phyloP scores from a whole-genome alignment of 2,113 vertebrate genomes.

The Oxyura jamaicensis region DNA sequence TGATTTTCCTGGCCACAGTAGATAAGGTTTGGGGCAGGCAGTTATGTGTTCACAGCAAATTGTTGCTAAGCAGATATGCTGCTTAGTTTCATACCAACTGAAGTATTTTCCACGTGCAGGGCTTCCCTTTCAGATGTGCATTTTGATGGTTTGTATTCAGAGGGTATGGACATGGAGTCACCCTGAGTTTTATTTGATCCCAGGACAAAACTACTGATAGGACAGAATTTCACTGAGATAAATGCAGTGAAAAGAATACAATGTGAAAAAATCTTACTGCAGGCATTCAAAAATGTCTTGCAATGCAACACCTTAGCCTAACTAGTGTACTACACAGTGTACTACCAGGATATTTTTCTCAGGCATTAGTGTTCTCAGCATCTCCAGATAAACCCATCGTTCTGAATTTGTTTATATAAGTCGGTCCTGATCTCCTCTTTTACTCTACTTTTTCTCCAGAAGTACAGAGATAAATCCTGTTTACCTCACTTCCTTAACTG shows the following conservation, averaged over 20 bases:
- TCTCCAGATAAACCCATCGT: neutral
- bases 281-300: neutral
- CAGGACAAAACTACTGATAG: neutral
- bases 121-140: neutral
- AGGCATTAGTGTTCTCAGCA: neutral
- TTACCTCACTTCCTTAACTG: neutral
- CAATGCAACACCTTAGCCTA: neutral
- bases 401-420: neutral
- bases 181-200: neutral
- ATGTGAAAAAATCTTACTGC: fast-evolving
- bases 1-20: neutral
- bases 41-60: neutral
- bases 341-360: neutral
- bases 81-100: neutral
- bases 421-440: neutral
- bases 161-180: neutral
- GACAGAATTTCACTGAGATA: neutral
- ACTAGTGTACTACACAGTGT: neutral
- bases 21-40: neutral
- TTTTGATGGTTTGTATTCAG: neutral
- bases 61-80: neutral
- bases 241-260: neutral
- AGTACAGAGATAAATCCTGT: neutral
- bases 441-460: neutral
- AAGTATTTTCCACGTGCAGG: neutral